A percentile compares a stretch with the other conserved stretches of the same genome.
Conservation (phyloP, 2,113 vertebrate genomes). For the Bungarus multicinctus region DNA sequence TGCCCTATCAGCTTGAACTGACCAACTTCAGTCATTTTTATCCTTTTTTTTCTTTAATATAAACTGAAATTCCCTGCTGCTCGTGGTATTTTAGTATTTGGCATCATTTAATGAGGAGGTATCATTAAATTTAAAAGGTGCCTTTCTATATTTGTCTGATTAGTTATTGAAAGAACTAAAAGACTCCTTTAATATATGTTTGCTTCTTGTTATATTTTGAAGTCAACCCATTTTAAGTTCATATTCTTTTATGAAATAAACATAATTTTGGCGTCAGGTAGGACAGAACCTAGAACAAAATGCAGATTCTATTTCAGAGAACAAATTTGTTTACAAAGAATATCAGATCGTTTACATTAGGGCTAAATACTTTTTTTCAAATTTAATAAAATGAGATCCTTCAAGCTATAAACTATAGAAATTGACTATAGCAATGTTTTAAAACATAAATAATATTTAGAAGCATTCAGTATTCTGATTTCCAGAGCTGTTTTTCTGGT, state of each 20-base stretch:
- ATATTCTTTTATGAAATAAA: conserved; percentile 70
- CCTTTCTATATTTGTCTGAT: conserved; percentile 80
- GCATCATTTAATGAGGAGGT: conserved; percentile 92
- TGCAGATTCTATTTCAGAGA: conserved; percentile 42
- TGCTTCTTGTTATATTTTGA: conserved; percentile 77
- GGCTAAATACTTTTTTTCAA: background rate
- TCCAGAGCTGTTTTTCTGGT: background rate
- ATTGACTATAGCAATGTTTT: background rate
- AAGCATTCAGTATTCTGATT: background rate
- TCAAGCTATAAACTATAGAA: conserved; percentile 2
- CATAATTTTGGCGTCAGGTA: conserved; percentile 71
- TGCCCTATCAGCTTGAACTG: conserved; percentile 97
- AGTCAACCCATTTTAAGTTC: conserved; percentile 72
- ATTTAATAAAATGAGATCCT: conserved; percentile 14
- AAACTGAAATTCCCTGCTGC: conserved; percentile 94
- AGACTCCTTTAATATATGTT: conserved; percentile 77
- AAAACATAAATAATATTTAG: background rate
- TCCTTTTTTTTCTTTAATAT: conserved; percentile 92
- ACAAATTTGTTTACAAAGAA: conserved; percentile 56
- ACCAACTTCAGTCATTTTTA: conserved; percentile 97
- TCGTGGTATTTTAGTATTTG: conserved; percentile 90
- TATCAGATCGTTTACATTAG: background rate
- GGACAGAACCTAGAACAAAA: conserved; percentile 53
- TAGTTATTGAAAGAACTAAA: conserved; percentile 79
- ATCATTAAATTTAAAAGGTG: conserved; percentile 92